Conservation (phyloP, 2,797 vertebrate species). For the Hoplostethus atlanticus region DNA sequence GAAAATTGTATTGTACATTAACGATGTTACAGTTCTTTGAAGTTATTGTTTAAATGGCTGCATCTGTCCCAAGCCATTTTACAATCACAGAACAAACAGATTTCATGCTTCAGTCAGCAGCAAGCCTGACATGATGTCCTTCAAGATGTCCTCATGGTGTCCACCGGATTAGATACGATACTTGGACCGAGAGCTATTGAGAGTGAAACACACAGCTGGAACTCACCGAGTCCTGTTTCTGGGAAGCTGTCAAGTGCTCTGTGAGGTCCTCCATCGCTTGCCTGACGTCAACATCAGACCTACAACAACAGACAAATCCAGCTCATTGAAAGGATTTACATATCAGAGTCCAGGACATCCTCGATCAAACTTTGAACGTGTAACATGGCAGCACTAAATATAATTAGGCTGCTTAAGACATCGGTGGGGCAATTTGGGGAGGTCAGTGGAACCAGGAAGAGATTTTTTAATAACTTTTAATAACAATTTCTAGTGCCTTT, state of each 20-base stretch:
- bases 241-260: slow-evolving; percentile 83
- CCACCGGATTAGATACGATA: slow-evolving; percentile 13
- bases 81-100: slow-evolving; percentile 15
- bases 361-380: slow-evolving; percentile 50
- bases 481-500: slow-evolving; percentile 56
- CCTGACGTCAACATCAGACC: slow-evolving; percentile 91
- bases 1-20: slow-evolving; percentile 34
- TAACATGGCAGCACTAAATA: slow-evolving; percentile 41
- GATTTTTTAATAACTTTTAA: slow-evolving; percentile 40
- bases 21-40: slow-evolving; percentile 34
- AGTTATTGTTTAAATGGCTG: slow-evolving; percentile 2
- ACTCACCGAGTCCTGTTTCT: slow-evolving; percentile 90
- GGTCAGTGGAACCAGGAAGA: slow-evolving; percentile 35
- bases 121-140: slow-evolving; percentile 15
- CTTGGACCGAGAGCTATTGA: slow-evolving; percentile 1
- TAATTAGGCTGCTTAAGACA: slow-evolving; percentile 36
- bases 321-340: slow-evolving; percentile 32
- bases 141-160: slow-evolving; percentile 11
- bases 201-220: slow-evolving; percentile 36
- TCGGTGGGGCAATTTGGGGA: slow-evolving; percentile 41
- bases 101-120: slow-evolving; percentile 34
- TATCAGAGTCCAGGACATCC: slow-evolving; percentile 15
- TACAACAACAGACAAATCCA: slow-evolving; percentile 64
- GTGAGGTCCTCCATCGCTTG: slow-evolving; percentile 88
- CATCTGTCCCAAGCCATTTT: slow-evolving; percentile 7